phyloP scores from a whole-genome alignment of 2,797 vertebrate genomes.

The Rhadinocentrus ornatus region DNA sequence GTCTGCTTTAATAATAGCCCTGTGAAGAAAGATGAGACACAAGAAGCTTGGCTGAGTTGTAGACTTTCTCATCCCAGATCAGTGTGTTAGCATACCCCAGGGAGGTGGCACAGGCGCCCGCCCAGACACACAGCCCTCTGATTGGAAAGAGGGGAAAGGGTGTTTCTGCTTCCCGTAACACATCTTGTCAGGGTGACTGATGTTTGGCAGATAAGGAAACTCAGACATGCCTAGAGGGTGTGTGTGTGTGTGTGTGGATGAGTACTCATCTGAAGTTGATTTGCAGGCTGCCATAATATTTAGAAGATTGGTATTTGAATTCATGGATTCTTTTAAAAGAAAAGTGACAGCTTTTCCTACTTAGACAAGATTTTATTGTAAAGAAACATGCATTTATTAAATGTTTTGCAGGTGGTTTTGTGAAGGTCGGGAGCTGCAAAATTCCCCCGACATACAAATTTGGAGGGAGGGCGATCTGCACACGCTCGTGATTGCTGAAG shows the following conservation, averaged over 20 bases:
- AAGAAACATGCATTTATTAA: neutral
- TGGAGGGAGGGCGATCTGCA: slow-evolving; percentile 88
- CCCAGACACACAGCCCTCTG: slow-evolving; percentile 49
- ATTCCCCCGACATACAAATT: slow-evolving; percentile 94
- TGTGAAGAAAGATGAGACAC: slow-evolving; percentile 53
- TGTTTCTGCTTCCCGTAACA: slow-evolving; percentile 70
- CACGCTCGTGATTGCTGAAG: slow-evolving; percentile 91
- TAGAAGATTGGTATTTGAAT: slow-evolving; percentile 48
- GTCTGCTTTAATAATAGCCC: slow-evolving; percentile 56
- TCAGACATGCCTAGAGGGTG: slow-evolving; percentile 46
- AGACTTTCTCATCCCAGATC: slow-evolving; percentile 45
- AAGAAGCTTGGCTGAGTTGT: slow-evolving; percentile 26
- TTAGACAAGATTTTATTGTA: slow-evolving; percentile 35
- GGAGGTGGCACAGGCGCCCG: slow-evolving; percentile 37
- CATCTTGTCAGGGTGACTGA: slow-evolving; percentile 46
- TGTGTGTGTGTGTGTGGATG: slow-evolving; percentile 30
- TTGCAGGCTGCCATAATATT: slow-evolving; percentile 59
- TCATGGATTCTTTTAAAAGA: slow-evolving; percentile 26
- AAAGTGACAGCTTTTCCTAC: slow-evolving; percentile 32
- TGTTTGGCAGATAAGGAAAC: slow-evolving; percentile 53
- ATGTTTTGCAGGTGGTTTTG: slow-evolving; percentile 93
- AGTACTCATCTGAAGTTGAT: slow-evolving; percentile 35
- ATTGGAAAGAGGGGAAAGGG: slow-evolving; percentile 57
- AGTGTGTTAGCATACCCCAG: slow-evolving; percentile 31
- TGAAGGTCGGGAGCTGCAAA: slow-evolving; percentile 93